Conservation (phyloP, 2,797 vertebrate genomes). For the Allenopithecus nigroviridis region DNA sequence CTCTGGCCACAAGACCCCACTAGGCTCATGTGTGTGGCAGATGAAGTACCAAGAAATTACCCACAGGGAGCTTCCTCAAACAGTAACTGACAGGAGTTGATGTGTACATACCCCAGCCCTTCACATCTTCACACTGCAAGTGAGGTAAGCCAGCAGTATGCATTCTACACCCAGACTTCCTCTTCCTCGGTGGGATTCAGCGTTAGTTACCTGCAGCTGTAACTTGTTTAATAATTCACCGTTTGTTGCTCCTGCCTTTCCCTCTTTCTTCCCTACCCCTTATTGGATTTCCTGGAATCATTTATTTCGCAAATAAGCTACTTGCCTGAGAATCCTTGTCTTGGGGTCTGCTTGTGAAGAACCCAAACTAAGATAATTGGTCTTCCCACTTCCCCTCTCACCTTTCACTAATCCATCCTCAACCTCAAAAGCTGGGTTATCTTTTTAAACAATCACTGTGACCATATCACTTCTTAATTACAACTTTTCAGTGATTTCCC, state of each 20-base stretch:
- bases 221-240: neutral
- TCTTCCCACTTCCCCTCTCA: neutral
- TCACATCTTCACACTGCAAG: neutral
- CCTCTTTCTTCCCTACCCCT: neutral
- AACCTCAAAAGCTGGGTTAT: neutral
- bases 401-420: neutral
- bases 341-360: neutral
- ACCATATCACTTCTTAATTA: neutral
- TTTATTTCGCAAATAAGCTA: neutral
- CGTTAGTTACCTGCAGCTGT: neutral
- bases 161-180: neutral
- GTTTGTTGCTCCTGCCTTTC: neutral
- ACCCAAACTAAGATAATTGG: neutral
- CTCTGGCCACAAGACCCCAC: neutral
- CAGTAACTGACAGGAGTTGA: neutral
- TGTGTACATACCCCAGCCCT: neutral
- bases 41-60: slow-evolving; percentile 6
- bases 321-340: neutral
- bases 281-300: neutral
- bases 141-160: neutral
- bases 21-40: neutral
- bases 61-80: neutral
- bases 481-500: neutral
- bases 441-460: neutral
- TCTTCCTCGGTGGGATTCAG: neutral